These are phyloP conservation scores for Lasioglossum morio DNA, from an alignment of 2,888 invertebrate species.

Conservation along the genomic window DNA sequence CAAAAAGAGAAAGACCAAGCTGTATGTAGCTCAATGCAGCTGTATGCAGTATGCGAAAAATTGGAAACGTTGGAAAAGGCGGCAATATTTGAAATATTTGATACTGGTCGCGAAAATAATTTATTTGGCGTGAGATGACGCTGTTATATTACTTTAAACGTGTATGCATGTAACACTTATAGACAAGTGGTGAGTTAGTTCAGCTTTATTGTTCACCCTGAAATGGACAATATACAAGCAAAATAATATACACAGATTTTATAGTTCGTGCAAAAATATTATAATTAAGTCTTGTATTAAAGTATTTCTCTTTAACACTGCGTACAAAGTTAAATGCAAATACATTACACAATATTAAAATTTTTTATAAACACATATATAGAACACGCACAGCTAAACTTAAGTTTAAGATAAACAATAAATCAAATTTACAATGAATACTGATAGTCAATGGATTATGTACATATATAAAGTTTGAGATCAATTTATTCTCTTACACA, in stretches of 20 bases:
- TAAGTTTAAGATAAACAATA: constrained; percentile 13
- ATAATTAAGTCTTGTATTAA: constrained; percentile 13
- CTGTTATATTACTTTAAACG: not conserved
- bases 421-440: constrained; percentile 36
- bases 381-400: constrained; percentile 19
- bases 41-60: not conserved
- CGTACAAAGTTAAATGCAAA: not conserved
- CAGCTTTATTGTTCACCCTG: not conserved
- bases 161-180: not conserved
- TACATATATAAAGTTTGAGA: constrained; percentile 19
- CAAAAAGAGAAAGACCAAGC: not conserved
- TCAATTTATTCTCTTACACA: constrained; percentile 25
- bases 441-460: constrained; percentile 15
- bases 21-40: not conserved
- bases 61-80: not conserved
- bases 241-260: not conserved
- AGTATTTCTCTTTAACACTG: constrained; percentile 6
- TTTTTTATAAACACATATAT: not conserved
- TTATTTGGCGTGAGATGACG: not conserved
- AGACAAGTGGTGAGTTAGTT: not conserved
- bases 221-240: not conserved
- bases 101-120: not conserved
- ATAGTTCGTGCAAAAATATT: constrained; percentile 17
- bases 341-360: constrained; percentile 10
- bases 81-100: not conserved